These are phyloP conservation scores for Sardinella longiceps DNA, from an alignment of 2,797 vertebrate genomes.

Conservation along the genomic window DNA sequence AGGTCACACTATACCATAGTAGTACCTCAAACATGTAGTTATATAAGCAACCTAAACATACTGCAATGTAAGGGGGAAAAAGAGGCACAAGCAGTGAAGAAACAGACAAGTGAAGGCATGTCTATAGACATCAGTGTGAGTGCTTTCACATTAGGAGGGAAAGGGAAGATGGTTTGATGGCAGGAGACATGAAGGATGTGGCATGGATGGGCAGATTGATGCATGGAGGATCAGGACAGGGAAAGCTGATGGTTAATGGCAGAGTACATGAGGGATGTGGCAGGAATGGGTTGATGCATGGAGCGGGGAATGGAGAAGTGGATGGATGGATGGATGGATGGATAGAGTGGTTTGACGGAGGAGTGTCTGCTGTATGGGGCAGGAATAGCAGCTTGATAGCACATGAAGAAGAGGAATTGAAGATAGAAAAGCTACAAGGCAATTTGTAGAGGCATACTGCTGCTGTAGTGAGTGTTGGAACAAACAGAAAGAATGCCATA, in stretches of 20 bases:
- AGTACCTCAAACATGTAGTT: neutral
- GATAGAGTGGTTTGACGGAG: neutral
- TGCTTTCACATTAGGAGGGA: neutral
- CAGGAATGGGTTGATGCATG: neutral
- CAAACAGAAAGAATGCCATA: neutral
- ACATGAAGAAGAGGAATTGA: neutral
- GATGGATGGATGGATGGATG: neutral
- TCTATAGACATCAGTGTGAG: neutral
- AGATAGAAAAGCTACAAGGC: neutral
- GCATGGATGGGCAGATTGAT: neutral
- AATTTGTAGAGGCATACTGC: neutral
- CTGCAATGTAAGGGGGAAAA: neutral
- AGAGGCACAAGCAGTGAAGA: neutral
- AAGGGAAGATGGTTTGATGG: constrained; percentile 5
- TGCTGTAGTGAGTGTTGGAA: neutral
- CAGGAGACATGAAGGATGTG: constrained; percentile 1
- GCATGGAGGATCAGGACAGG: neutral
- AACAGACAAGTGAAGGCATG: neutral
- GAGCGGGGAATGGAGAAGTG: neutral
- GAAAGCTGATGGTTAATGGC: neutral
- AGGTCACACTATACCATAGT: too few relatives aligned
- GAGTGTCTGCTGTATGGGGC: neutral
- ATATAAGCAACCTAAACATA: too few relatives aligned
- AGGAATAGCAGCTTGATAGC: neutral
- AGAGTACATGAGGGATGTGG: neutral